These are phyloP conservation scores for Odontocerum albicorne DNA, from an alignment of 2,888 invertebrate genomes.

Conservation along the genomic window DNA sequence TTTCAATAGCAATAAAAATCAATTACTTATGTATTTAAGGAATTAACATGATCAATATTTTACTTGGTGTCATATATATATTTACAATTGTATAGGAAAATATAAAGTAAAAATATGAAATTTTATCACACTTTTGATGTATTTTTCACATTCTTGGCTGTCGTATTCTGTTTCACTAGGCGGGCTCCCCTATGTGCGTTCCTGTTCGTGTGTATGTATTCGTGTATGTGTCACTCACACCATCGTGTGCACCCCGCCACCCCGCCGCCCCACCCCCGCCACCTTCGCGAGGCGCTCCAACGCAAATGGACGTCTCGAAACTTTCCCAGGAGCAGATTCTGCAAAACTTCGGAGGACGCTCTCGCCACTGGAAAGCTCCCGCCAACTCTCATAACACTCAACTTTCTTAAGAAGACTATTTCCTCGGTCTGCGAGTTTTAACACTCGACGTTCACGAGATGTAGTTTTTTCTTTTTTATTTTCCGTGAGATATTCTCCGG, in stretches of 20 bases:
- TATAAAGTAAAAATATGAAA: conserved; percentile 20
- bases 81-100: conserved; percentile 46
- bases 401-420: no score
- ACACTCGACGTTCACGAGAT: no score
- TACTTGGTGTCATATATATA: conserved; percentile 61
- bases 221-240: conserved; percentile 23
- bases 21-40: conserved; percentile 60
- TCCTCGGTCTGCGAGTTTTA: no score
- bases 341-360: not conserved
- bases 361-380: not conserved
- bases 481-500: no score
- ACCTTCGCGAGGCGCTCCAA: not conserved
- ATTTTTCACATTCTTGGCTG: conserved; percentile 34
- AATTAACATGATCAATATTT: conserved; percentile 61
- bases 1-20: conserved; percentile 64
- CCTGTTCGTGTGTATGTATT: conserved; percentile 35
- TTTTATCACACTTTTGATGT: conserved; percentile 32
- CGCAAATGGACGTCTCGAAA: not conserved
- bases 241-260: not conserved
- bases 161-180: conserved; percentile 25
- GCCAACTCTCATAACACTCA: no score
- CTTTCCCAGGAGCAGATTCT: not conserved
- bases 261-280: conserved; percentile 2
- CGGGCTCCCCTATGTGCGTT: conserved; percentile 19
- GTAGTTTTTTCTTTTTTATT: no score